A percentile compares a stretch with the other conserved stretches of the same genome.
phyloP scores from a whole-genome alignment of 2,888 invertebrate species.

The Hemicrepidius hirtus region DNA sequence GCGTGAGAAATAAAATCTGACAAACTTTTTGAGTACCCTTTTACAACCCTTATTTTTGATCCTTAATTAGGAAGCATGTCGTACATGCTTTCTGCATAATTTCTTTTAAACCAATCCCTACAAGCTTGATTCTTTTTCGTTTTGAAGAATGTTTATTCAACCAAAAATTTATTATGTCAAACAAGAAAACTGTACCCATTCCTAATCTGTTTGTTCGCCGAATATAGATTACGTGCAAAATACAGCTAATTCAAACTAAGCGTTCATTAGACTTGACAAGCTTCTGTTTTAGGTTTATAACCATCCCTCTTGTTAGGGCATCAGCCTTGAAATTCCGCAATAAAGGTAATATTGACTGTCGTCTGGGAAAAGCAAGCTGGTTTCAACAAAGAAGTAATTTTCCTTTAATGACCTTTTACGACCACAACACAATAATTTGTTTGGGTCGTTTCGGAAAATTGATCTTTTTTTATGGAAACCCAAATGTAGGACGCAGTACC shows the following conservation, averaged over 20 bases:
- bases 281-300: constrained; percentile 25
- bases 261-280: constrained; percentile 31
- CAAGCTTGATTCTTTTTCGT: no score
- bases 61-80: no score
- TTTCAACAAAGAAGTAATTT: constrained; percentile 37
- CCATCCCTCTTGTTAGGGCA: constrained; percentile 1
- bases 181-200: not conserved
- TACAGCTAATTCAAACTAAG: constrained; percentile 30
- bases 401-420: constrained; percentile 32
- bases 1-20: constrained; percentile 8
- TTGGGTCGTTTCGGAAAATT: constrained; percentile 8
- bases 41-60: no score
- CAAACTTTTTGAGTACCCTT: not conserved
- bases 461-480: constrained; percentile 1
- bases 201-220: not conserved
- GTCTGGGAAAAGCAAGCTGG: constrained; percentile 40
- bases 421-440: constrained; percentile 16
- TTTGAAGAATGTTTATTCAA: no score
- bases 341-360: constrained; percentile 30
- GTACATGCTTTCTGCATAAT: no score
- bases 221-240: constrained; percentile 33
- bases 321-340: constrained; percentile 32
- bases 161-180: no score
- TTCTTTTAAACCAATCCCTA: no score
- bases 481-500: no score